Evolutionary conservation across 2,888 invertebrate species (phyloP).

Genomic region (Globia sparganii): DNA sequence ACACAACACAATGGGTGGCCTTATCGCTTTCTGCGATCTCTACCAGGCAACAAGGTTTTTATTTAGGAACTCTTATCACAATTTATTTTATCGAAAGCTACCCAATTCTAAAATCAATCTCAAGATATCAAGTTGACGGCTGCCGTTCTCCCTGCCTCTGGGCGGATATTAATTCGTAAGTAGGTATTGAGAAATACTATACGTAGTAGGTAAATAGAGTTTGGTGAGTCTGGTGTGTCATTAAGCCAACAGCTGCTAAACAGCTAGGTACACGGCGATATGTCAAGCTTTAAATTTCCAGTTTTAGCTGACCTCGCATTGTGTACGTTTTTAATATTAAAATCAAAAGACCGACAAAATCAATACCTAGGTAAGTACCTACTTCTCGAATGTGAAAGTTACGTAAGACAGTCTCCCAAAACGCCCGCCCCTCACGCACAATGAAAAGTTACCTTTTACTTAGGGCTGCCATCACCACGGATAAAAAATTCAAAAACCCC

Average conservation of each 20-base stretch:
- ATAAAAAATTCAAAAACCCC: too few species aligned
- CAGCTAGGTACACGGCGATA: background rate
- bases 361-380: background rate
- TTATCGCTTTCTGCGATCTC: too few species aligned
- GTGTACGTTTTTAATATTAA: background rate
- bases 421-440: background rate
- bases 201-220: background rate
- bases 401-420: background rate
- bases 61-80: background rate
- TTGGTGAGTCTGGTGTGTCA: background rate
- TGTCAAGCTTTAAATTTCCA: background rate
- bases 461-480: too few species aligned
- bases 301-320: background rate
- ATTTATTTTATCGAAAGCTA: background rate
- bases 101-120: background rate
- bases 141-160: background rate
- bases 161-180: background rate
- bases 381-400: background rate
- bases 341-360: background rate
- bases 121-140: background rate
- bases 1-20: too few species aligned
- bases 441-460: background rate
- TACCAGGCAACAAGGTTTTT: too few species aligned
- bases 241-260: conserved; percentile 2
- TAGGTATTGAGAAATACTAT: background rate